Conservation (phyloP, 1,140 invertebrate genomes). For the Colletes latitarsis region DNA sequence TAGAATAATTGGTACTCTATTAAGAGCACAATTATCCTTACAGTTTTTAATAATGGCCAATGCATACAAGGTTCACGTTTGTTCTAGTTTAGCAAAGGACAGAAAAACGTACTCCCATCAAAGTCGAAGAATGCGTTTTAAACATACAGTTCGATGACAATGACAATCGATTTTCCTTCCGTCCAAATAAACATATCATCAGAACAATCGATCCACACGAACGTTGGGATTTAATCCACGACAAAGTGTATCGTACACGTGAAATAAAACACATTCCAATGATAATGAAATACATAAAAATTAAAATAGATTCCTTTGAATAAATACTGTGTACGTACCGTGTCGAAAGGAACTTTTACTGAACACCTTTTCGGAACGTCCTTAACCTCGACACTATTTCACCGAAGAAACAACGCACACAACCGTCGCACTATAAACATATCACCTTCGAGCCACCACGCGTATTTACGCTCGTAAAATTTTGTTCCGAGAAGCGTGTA, state of each 20-base stretch:
- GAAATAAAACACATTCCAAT: neutral
- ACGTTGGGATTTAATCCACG: neutral
- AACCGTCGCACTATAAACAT: conserved; percentile 12
- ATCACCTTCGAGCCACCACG: neutral
- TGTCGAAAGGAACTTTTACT: conserved; percentile 26
- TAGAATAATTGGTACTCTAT: conserved; percentile 11
- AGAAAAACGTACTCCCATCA: neutral
- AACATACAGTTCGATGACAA: conserved; percentile 26
- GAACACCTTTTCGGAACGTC: conserved; percentile 32
- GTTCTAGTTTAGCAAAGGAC: neutral
- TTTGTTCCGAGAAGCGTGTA: neutral
- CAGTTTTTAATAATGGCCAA: neutral
- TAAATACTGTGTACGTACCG: conserved; percentile 45
- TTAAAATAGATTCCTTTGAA: neutral
- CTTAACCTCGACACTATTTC: conserved; percentile 53
- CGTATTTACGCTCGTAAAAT: neutral
- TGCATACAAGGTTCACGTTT: neutral
- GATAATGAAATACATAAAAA: neutral
- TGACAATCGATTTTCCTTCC: conserved; percentile 8
- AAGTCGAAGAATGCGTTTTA: conserved; percentile 14
- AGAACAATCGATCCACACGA: neutral
- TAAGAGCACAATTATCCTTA: conserved; percentile 2
- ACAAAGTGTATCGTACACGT: neutral
- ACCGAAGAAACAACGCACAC: neutral
- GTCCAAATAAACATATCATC: neutral